Evolutionary conservation across 2,797 vertebrate species (phyloP), one percentile per base, ranked within the genome.

Genomic region (Helicolenus hilgendorfi): DNA sequence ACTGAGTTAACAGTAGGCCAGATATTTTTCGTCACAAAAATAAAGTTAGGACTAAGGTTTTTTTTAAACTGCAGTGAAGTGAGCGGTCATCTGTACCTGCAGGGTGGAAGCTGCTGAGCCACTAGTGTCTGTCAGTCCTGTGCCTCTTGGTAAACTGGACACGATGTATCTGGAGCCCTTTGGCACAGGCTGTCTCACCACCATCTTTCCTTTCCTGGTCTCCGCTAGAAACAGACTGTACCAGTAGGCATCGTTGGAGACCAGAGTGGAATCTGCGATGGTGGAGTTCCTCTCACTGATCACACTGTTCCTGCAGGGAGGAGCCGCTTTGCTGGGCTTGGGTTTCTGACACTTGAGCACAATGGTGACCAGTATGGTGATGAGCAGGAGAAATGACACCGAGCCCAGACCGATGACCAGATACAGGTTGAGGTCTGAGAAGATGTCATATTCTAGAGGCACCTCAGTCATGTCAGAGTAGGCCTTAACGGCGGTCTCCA

Each of bases 361-460:
- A 41, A 94, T 89, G 83, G 93, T 88, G 68, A 89, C 87, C 79
- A 86, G 15, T 24, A 88, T 94, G 65, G 96, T 96, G 88, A 96
- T 94, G 33, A 96, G 83, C 72, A 96, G 92, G n/a, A 96, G 93
- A 67, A 96, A 96, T 0, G 94, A 96, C 79, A 96, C 95, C 0
- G 94, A 96, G 79, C 93, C 95, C 87, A 97, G 82, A 72, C 94
- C 95, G 62, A 97, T 96, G 72, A 96, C 89, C 84, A 96, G 35
- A 72, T 95, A 96, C 62, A 96, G 83, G 74, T 96, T 95, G 1
- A 96, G 89, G 81, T 95, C 94, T 36, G 93, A 95, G 55, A 96
- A 95, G 84, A 96, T 90, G 89, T 96, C 92, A 31, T 94, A 93
- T 77, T 92, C 92, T 8, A 95, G 79, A 85, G 94, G 94, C 35